Base-by-base conservation (phyloP, 1,140 invertebrate species). In the Chelonus insularis region DNA sequence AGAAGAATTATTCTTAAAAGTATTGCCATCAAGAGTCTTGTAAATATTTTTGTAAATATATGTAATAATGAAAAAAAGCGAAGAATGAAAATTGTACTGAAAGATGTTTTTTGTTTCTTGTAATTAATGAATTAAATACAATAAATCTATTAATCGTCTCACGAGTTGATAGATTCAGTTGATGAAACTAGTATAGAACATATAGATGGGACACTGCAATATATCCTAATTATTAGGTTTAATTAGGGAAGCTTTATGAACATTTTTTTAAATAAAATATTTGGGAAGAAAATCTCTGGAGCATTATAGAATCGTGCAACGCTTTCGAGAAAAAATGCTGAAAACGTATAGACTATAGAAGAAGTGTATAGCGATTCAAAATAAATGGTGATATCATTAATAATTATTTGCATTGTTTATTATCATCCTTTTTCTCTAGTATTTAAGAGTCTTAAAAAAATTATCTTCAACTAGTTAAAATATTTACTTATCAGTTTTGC, bases 181-280 rank as follows among this genome's bases (percentile, higher is more conserved):
- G 14, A 54, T 60, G 50, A 72, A 74, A 69, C 64, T 62, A 57
- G 57, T 66, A 39, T 36, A 55, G 16, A 20, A 37, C 7, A 78
- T n/a, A n/a, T 75, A 75, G 70, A 77, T 78, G 76, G 78, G 79
- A 78, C 74, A 80, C 74, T 81, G 78, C 79, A 81, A 81, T 81
- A 80, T 78, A 78, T 66, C 72, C 69, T 77, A 75, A 78, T 78
- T 75, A 71, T 77, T 74, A 73, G 68, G 72, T 79, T 73, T 37
- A 75, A 77, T 73, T 75, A 80, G 72, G 65, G 68, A 55, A 74
- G 72, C 71, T 78, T 79, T 76, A 76, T 67, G 71, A 71, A 55
- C 12, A 9, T 37, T 1, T 72, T 74, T 75, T 78, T 54, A 57
- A 39, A 57, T 54, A 16, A 58, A 34, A 14, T 34, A 39, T 52